Percentiles rank a stretch among this genome's conserved stretches.
phyloP scores from a whole-genome alignment of 1,140 invertebrate species.

The Nebria ingens region DNA sequence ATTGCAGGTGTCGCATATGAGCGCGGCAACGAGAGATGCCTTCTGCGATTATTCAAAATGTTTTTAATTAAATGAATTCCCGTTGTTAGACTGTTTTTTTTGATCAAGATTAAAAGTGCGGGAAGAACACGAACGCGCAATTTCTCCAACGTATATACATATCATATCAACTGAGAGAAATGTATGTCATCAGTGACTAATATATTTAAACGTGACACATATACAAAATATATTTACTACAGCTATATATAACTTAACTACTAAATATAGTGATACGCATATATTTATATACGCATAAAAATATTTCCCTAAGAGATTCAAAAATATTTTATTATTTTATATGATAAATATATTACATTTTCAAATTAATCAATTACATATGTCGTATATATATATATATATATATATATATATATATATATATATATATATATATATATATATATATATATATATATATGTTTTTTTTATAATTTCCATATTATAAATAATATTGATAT shows the following conservation, averaged over 20 bases:
- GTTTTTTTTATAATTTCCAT: too few species aligned
- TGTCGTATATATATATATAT: too few species aligned
- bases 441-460: too few species aligned
- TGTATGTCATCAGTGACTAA: background rate
- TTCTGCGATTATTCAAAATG: constrained; percentile 14
- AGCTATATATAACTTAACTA: background rate
- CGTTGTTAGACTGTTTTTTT: constrained; percentile 25
- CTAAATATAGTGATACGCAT: background rate
- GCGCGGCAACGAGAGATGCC: background rate
- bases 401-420: too few species aligned
- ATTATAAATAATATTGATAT: too few species aligned
- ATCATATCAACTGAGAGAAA: background rate
- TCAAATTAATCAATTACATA: too few species aligned
- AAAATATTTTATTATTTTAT: too few species aligned
- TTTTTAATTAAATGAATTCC: constrained; percentile 21
- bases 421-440: too few species aligned
- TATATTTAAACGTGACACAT: too few species aligned
- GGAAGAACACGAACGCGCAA: background rate
- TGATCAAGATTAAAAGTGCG: constrained; percentile 22
- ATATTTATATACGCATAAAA: background rate
- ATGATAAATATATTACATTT: too few species aligned
- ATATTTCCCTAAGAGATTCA: too few species aligned
- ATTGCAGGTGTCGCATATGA: constrained; percentile 15
- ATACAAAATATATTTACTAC: too few species aligned
- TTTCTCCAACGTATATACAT: background rate